Evolutionary conservation across 1,140 invertebrate genomes (phyloP).

Genomic region (Euwallacea similis): DNA sequence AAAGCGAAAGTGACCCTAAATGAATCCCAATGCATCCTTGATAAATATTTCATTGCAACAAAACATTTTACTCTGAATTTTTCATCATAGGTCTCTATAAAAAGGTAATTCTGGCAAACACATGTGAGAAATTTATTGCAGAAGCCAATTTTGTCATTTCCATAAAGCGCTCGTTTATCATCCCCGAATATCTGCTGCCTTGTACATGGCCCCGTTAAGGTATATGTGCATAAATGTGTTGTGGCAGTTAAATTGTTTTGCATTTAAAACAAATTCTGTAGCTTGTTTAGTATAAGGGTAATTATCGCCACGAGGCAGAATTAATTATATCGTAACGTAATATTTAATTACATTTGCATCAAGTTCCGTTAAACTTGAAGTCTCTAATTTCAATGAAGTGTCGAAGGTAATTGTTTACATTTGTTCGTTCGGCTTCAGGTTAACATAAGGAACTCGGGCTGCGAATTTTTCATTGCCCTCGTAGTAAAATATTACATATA

Average conservation of each 20-base stretch:
- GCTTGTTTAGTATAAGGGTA: slow-evolving; percentile 13
- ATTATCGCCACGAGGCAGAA: slow-evolving; percentile 9
- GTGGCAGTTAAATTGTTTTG: slow-evolving; percentile 23
- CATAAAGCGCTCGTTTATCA: slow-evolving; percentile 28
- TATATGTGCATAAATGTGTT: slow-evolving; percentile 23
- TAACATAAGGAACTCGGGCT: no score
- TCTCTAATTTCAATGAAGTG: background rate
- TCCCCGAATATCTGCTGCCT: slow-evolving; percentile 23
- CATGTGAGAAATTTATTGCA: slow-evolving; percentile 20
- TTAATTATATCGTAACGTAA: slow-evolving; percentile 16
- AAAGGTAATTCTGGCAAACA: slow-evolving; percentile 16
- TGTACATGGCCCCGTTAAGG: slow-evolving; percentile 22
- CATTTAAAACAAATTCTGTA: slow-evolving; percentile 20
- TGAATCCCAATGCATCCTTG: no score
- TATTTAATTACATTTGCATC: slow-evolving; percentile 15
- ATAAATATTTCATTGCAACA: background rate
- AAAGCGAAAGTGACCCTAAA: no score
- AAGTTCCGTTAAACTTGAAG: background rate
- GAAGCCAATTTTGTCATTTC: slow-evolving; percentile 32
- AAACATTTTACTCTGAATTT: slow-evolving; percentile 14
- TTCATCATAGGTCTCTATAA: slow-evolving; percentile 19
- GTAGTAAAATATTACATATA: no score
- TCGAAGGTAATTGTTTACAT: no score
- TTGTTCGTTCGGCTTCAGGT: no score
- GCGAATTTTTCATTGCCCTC: no score